Percentiles rank a stretch among this genome's conserved stretches.
These are phyloP conservation scores for Manis crassicaudata DNA, from an alignment of 2,797 vertebrate species.

Conservation along the genomic window DNA sequence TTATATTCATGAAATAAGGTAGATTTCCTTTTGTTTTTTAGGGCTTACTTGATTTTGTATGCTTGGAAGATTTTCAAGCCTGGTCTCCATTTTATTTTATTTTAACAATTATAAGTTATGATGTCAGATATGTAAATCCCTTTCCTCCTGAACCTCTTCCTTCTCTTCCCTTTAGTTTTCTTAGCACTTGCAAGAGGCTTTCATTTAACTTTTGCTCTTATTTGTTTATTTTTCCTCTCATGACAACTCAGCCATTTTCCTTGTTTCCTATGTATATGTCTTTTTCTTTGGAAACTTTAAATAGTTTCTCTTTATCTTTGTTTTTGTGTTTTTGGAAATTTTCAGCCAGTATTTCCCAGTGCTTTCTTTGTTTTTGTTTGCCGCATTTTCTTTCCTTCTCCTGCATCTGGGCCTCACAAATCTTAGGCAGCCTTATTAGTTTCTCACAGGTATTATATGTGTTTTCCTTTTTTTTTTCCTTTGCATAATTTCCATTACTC, in stretches of 20 bases:
- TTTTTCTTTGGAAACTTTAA: background rate
- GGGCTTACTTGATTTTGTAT: background rate
- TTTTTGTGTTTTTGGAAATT: background rate
- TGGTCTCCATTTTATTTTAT: background rate
- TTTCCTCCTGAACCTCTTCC: background rate
- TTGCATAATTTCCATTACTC: background rate
- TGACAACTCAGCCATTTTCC: background rate
- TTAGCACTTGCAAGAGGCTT: background rate
- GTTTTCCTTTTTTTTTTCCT: background rate
- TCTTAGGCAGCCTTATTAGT: background rate
- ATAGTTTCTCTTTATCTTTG: background rate
- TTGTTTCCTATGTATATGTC: background rate
- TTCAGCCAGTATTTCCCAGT: background rate
- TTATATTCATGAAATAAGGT: background rate
- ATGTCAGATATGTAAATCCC: background rate
- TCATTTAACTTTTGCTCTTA: background rate
- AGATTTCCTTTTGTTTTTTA: background rate
- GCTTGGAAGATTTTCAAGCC: background rate
- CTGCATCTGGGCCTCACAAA: background rate
- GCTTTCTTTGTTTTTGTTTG: background rate
- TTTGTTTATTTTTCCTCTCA: background rate
- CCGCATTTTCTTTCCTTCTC: background rate
- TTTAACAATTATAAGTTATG: background rate
- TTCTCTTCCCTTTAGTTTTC: background rate
- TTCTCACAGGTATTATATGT: background rate